Conservation (phyloP, 2,113 vertebrate species). For the Cygnus atratus region DNA sequence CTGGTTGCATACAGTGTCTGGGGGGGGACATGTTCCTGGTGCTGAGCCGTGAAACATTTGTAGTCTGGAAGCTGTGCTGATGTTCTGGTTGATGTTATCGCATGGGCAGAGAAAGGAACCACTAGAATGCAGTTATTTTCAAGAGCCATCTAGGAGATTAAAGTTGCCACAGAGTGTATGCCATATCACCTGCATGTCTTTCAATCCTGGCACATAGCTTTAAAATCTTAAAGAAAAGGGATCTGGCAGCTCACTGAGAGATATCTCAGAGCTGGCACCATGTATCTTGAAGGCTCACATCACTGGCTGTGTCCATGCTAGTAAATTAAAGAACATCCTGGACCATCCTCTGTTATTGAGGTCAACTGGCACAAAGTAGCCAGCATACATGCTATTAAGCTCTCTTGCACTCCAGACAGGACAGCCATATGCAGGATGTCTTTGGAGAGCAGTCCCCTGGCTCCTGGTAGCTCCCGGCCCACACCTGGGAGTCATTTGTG, state of each 20-base stretch:
- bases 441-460: neutral
- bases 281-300: neutral
- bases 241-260: neutral
- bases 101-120: neutral
- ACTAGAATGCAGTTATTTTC: neutral
- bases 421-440: neutral
- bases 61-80: neutral
- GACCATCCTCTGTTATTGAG: neutral
- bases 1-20: neutral
- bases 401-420: neutral
- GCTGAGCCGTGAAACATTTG: neutral
- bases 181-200: neutral
- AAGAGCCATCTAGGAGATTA: neutral
- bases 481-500: too few relatives aligned
- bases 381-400: neutral
- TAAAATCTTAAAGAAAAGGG: slow-evolving; percentile 38
- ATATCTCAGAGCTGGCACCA: neutral
- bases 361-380: neutral
- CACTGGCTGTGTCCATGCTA: neutral
- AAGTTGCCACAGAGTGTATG: neutral
- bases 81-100: neutral
- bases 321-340: neutral
- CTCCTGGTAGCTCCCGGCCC: too few relatives aligned
- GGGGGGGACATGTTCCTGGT: neutral
- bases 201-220: neutral